Evolutionary conservation across 2,888 invertebrate species (phyloP), one percentile per base, ranked within the genome.

Genomic region (Stenchaetothrips biformis): DNA sequence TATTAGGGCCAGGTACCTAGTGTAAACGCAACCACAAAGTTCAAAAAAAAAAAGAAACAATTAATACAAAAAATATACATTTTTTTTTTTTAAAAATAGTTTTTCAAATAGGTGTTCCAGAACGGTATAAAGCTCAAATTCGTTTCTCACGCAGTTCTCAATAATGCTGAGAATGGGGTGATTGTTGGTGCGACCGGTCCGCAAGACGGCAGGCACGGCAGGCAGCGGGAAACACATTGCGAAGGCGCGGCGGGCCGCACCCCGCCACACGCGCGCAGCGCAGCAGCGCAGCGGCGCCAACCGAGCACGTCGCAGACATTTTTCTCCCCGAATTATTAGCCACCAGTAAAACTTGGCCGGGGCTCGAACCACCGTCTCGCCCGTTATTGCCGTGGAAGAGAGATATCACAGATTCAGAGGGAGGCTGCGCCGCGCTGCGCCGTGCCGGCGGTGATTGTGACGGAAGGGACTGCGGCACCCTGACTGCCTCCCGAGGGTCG

Each of bases 401-500:
- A 74, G 67, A 74, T 74, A 74, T 74, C 67, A 74, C 67, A 74
- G 67, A 74, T 74, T 74, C 67, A 74, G 67, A 74, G 67, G 67
- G 67, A 8, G 7, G 67, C 11, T 53, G 21, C 21, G 67, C 67
- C 21, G 67, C 21, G 21, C 21, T 37, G 67, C 6, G 13, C 59
- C 16, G 53, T 53, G 53, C 13, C 59, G 59, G 59, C 13, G 16
- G 59, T 18, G 59, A 59, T 59, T 59, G 59, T 59, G 59, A 18
- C 18, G 59, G 59, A 59, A 59, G 59, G 59, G 18, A 59, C 4
- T 18, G 59, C 18, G 59, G 59, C 37, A 4, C 4, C 37, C 2
- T 37, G 37, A 2, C 37, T 37, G 37, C 37, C 4, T 37, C 37
- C 37, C 1, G 37, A 37, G 37, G 37, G 2, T 37, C 37, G n/a